Percentiles rank a stretch among this genome's conserved stretches.
Conservation (phyloP, 2,113 vertebrate species). For the Progne subis region DNA sequence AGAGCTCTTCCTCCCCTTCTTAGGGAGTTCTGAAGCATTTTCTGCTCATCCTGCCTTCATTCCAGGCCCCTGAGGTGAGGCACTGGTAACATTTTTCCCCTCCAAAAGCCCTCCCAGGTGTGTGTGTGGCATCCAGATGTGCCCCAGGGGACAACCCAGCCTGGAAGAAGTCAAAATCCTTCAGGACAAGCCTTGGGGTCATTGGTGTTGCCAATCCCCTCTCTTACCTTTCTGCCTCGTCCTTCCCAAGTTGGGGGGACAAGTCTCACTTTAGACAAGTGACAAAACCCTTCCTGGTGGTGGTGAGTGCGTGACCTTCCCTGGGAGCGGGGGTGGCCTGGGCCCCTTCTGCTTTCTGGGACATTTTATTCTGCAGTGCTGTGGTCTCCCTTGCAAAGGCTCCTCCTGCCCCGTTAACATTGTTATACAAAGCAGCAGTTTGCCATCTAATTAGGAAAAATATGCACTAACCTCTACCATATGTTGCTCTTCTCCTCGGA, state of each 20-base stretch:
- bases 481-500: constrained; percentile 65
- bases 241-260: not conserved
- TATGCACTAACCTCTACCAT: constrained; percentile 70
- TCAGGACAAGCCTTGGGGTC: not conserved
- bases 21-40: not conserved
- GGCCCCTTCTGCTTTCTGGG: constrained; percentile 18
- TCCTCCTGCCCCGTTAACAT: constrained; percentile 63
- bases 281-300: not conserved
- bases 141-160: not conserved
- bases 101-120: not conserved
- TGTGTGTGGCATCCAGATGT: not conserved
- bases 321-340: not conserved
- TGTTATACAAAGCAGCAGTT: constrained; percentile 71
- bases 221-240: not conserved
- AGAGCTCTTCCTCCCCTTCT: not conserved
- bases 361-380: not conserved
- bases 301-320: not conserved
- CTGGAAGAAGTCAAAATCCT: not conserved
- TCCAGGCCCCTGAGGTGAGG: not conserved
- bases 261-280: not conserved
- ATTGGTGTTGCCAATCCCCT: not conserved
- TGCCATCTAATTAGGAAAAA: constrained; percentile 73
- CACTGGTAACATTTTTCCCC: accelerated
- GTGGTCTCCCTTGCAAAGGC: constrained; percentile 38
- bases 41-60: not conserved